Base-by-base conservation (phyloP, 2,113 vertebrate genomes). In the Erinaceus europaeus region DNA sequence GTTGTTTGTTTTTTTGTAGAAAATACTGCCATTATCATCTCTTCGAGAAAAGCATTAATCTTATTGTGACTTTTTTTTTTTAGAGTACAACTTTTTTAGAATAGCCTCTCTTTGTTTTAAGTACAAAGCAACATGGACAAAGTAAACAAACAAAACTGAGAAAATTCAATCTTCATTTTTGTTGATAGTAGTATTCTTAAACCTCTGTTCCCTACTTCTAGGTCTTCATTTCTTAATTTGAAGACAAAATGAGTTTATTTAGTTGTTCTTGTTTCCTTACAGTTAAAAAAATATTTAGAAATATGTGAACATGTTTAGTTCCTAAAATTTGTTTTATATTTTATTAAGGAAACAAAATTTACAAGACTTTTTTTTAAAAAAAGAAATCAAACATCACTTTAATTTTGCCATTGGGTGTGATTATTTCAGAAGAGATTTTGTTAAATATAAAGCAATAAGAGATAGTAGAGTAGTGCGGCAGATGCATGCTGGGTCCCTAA, bases 401-500 rank as follows among this genome's bases (percentile, higher is more conserved):
- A 3, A 59, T 67, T 76, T 86, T 85, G 71, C 14, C 4, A 69
- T 48, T 79, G 84, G 13, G 32, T 48, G 4, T 36, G 4, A 3
- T 83, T 57, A 91, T 20, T 59, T 89, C 14, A 81, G 74, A 74
- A 69, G 38, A 82, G 72, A 72, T 86, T 46, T 14, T 91, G 15
- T 65, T 76, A 80, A 44, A 62, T 53, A 27, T 14, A 68, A 9
- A 71, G 1, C 42, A 87, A 20, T 64, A 82, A 90, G 9, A 57
- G 25, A 36, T 55, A 3, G n/a, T n/a, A n/a, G n/a, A n/a, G n/a
- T n/a, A n/a, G n/a, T n/a, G n/a, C n/a, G n/a, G n/a, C n/a, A n/a
- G n/a, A n/a, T n/a, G n/a, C n/a, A n/a, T n/a, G n/a, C n/a, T n/a
- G n/a, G n/a, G n/a, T n/a, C n/a, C n/a, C 13, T 12, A n/a, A 59